phyloP scores from a whole-genome alignment of 1,140 invertebrate species.

The Drosophila repletoides region DNA sequence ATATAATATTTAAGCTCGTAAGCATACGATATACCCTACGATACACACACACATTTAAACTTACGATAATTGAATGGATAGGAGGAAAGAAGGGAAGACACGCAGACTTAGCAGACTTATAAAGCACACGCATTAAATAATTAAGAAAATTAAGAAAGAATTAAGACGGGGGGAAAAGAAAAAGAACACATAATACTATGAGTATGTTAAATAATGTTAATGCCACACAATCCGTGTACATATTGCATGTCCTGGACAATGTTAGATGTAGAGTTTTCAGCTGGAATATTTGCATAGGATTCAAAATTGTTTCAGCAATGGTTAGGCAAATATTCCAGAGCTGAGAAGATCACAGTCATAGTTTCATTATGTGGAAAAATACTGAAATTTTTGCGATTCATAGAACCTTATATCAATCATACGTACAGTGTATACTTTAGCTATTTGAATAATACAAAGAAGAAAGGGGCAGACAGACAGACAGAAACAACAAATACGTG shows the following conservation, averaged over 20 bases:
- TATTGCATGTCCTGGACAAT: constrained; percentile 14
- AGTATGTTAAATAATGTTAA: constrained; percentile 64
- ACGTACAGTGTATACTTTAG: constrained; percentile 5
- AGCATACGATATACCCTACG: constrained; percentile 38
- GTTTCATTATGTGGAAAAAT: constrained; percentile 1
- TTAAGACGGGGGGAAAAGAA: not conserved
- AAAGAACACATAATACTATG: constrained; percentile 12
- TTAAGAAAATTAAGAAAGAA: constrained; percentile 5
- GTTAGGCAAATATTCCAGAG: not conserved
- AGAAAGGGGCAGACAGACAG: constrained; percentile 3
- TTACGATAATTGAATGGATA: constrained; percentile 24
- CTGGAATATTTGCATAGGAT: not conserved
- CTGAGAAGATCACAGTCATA: not conserved
- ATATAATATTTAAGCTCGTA: constrained; percentile 62
- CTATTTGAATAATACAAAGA: constrained; percentile 22
- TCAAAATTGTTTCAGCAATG: no score
- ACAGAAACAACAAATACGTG: constrained; percentile 38
- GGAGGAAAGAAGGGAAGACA: constrained; percentile 38
- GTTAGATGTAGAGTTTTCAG: constrained; percentile 10
- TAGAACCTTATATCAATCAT: constrained; percentile 5
- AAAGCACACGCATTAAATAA: constrained; percentile 37
- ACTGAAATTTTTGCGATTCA: not conserved
- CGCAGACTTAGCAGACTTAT: constrained; percentile 49
- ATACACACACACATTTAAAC: constrained; percentile 38
- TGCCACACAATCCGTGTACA: constrained; percentile 20